Evolutionary conservation across 2,113 vertebrate species (phyloP), one percentile per base, ranked within the genome.

Genomic region (Rafetus swinhoei): DNA sequence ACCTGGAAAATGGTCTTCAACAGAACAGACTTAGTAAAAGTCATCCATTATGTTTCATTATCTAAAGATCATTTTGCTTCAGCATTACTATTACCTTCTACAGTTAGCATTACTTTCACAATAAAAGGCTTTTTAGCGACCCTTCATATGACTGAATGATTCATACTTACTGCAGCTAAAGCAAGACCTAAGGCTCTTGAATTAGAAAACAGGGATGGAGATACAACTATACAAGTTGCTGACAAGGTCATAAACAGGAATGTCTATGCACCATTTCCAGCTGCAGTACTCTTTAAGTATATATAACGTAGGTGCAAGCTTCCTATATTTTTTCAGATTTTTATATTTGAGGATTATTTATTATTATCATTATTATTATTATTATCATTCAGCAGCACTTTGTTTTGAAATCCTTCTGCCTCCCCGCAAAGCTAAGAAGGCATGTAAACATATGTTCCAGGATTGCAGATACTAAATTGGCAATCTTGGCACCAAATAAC

Each of bases 401-500:
- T 88, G 80, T 95, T 97, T 97, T 95, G 87, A 91, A 35, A 89
- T 91, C 79, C 89, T 32, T 88, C 93, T 92, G 90, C 93, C 86
- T 95, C 92, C 96, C 84, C 93, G 72, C 60, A 24, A 39, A 96
- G 94, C 93, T 92, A 94, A 97, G 85, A 94, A 92, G 84, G 85
- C 94, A 95, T 80, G 93, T 88, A 97, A 95, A 91, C 95, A 95
- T 93, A 95, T 95, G 86, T 96, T 97, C 94, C 0, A 9, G 85
- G 93, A 86, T 89, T 96, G 93, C 86, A 96, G 95, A 97, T 93
- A 97, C 92, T 96, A 94, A 95, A 96, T 94, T 96, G 95, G 94
- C 93, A 97, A 96, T 93, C 95, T 90, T 97, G 96, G 96, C 95
- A 95, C 92, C 95, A 90, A 81, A 77, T 96, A 86, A 96, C 93